Evolutionary conservation across 2,113 vertebrate genomes (phyloP), one percentile per base, ranked within the genome.

Genomic region (Struthio camelus): DNA sequence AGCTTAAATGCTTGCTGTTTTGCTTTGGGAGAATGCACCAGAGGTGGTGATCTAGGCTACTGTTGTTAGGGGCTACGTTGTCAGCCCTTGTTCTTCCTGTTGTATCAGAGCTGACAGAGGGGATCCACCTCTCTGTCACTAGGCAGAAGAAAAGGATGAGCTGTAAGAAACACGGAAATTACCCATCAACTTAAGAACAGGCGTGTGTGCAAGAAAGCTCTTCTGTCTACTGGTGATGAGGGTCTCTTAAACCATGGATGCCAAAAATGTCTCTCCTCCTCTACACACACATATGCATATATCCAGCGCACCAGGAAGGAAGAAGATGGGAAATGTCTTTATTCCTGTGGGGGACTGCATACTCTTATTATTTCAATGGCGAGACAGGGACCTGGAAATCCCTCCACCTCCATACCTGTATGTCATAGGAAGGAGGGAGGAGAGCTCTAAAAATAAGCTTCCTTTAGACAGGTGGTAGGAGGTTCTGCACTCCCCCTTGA

Each of bases 41-140:
- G 34, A 58, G 34, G 19, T 0, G 0, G 25, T 58, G 30, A n/a
- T 83, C 62, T 44, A 48, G 15, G n/a, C 11, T 67, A 48, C 6
- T 54, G 7, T 61, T 59, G 64, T 28, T 51, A 48, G 64, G 1
- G 8, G 28, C 56, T 61, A 8, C 0, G 0, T 36, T 38, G 28
- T 25, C 48, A 77, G 44, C n/a, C 92, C 4, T 20, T 65, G 34
- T 86, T 59, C 67, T 30, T 79, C 38, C 75, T 75, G 42, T 24
- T 88, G 20, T 62, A 34, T 25, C 50, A 87, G 53, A 92, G 15
- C 32, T 85, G 8, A 28, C n/a, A 27, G 17, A 12, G 48, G 54
- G 50, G 27, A 73, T 53, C 28, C 17, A 53, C 18, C 6, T 36
- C 0, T 0, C 10, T 59, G 0, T 25, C n/a, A 42, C 24, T 30